Conservation (phyloP, 2,888 invertebrate genomes). For the Morpho helenor region DNA sequence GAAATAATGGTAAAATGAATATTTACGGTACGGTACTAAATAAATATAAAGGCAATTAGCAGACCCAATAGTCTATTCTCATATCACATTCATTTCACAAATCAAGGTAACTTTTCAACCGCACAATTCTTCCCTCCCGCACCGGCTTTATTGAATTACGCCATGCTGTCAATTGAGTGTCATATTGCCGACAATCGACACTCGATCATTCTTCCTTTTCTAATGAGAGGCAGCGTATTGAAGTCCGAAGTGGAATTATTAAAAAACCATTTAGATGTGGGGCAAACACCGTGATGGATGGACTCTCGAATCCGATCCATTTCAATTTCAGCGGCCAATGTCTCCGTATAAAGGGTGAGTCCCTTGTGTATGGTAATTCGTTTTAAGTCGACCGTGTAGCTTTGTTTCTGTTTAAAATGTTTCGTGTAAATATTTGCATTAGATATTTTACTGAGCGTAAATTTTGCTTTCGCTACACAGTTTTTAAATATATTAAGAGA, state of each 20-base stretch:
- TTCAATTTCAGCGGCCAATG: constrained; percentile 64
- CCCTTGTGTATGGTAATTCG: constrained; percentile 60
- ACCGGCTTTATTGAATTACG: constrained; percentile 57
- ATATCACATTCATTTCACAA: background rate
- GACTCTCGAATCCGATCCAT: constrained; percentile 73
- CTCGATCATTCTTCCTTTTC: constrained; percentile 58
- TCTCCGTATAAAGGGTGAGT: constrained; percentile 66
- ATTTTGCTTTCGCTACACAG: constrained; percentile 1
- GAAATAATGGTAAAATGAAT: too few species aligned
- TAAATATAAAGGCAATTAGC: background rate
- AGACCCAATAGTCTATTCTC: background rate
- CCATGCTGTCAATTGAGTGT: constrained; percentile 68
- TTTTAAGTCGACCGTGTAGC: constrained; percentile 46
- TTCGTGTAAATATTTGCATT: constrained; percentile 22
- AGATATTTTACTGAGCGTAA: constrained; percentile 15
- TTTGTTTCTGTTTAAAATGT: constrained; percentile 34
- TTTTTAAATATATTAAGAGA: background rate
- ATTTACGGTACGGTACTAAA: too few species aligned
- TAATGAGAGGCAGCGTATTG: constrained; percentile 57
- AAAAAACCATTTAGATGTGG: constrained; percentile 74
- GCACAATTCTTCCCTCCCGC: constrained; percentile 29
- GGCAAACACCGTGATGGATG: constrained; percentile 70
- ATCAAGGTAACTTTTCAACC: constrained; percentile 9
- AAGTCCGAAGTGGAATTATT: constrained; percentile 67
- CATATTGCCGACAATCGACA: constrained; percentile 62